Conservation (phyloP, 2,797 vertebrate species). For the Myiothlypis coronata region DNA sequence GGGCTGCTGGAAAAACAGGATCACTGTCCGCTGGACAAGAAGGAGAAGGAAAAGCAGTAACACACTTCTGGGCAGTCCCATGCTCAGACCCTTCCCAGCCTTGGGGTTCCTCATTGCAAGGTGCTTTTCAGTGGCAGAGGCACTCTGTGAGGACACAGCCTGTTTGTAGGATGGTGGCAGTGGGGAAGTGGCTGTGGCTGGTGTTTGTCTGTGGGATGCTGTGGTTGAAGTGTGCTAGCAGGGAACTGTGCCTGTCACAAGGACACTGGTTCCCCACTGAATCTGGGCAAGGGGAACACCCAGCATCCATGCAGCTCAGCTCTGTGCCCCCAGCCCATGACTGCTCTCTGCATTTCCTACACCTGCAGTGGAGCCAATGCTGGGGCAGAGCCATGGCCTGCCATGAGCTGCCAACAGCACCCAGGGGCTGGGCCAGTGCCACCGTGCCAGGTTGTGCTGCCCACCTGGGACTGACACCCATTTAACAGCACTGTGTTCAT, state of each 20-base stretch:
- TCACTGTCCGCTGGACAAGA: accelerated
- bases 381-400: background rate
- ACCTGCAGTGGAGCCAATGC: background rate
- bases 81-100: background rate
- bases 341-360: background rate
- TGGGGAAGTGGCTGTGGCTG: background rate
- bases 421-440: accelerated
- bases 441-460: background rate
- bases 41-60: background rate
- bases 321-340: background rate
- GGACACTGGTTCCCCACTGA: accelerated
- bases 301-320: background rate
- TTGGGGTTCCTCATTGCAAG: background rate
- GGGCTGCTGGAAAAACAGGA: background rate
- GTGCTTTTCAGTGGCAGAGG: background rate
- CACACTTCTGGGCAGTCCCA: background rate
- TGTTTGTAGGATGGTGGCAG: background rate
- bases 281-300: background rate
- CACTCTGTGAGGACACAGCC: background rate
- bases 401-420: accelerated
- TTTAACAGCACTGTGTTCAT: background rate
- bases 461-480: background rate
- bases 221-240: background rate
- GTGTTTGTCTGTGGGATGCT: background rate
- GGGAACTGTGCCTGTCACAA: background rate